These are phyloP conservation scores for Mizuhopecten yessoensis DNA, from an alignment of 1,140 invertebrate species.

Conservation along the genomic window DNA sequence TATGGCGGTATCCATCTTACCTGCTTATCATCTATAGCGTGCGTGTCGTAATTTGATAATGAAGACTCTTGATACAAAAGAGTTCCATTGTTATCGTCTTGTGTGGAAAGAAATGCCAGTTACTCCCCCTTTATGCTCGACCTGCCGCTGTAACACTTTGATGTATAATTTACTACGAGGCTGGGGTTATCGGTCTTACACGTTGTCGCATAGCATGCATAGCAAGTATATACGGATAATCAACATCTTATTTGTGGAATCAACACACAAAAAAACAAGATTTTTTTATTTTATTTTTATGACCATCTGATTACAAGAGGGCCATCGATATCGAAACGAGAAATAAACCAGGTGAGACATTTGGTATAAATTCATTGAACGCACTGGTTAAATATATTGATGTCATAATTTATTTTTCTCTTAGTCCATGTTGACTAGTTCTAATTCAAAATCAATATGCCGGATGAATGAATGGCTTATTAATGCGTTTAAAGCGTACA, in stretches of 20 bases:
- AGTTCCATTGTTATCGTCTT: background rate
- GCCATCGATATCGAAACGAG: too few species aligned
- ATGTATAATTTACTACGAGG: background rate
- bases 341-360: too few species aligned
- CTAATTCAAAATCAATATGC: too few species aligned
- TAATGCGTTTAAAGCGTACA: too few species aligned
- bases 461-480: too few species aligned
- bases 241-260: background rate
- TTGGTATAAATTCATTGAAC: too few species aligned
- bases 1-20: background rate
- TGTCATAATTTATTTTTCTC: too few species aligned
- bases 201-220: background rate
- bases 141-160: background rate
- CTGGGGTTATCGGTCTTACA: background rate
- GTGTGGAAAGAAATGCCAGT: background rate
- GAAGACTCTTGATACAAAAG: background rate
- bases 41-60: background rate
- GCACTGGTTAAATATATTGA: too few species aligned
- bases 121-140: constrained; percentile 10
- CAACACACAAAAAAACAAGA: background rate
- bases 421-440: too few species aligned
- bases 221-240: background rate
- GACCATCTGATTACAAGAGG: background rate
- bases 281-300: background rate
- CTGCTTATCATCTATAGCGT: background rate